A percentile compares a stretch with the other conserved stretches of the same genome.
Evolutionary conservation across 2,888 invertebrate species (phyloP).

Genomic region (Rhodophaea formosa): DNA sequence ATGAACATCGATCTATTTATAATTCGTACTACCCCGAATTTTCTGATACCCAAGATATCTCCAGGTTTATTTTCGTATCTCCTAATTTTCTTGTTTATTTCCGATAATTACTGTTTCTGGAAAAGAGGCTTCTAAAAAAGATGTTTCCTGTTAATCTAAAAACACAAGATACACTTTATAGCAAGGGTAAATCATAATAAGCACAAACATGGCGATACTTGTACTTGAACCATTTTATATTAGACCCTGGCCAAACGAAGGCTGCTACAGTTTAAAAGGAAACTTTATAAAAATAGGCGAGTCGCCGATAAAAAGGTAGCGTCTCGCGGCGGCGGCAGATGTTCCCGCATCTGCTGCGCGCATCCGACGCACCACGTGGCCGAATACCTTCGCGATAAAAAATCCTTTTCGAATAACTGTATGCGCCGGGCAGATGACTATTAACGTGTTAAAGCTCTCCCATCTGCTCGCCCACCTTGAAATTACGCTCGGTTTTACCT

Average conservation of each 20-base stretch:
- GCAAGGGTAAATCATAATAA: too few species aligned
- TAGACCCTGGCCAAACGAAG: neutral
- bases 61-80: too few species aligned
- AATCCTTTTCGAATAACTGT: conserved; percentile 50
- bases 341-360: conserved; percentile 67
- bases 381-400: conserved; percentile 51
- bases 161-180: too few species aligned
- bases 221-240: neutral
- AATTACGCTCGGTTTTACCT: neutral
- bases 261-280: neutral
- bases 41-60: too few species aligned
- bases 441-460: conserved; percentile 41
- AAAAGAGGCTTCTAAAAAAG: too few species aligned
- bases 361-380: conserved; percentile 53
- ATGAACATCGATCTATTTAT: too few species aligned
- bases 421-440: conserved; percentile 51
- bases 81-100: too few species aligned
- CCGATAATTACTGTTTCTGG: too few species aligned
- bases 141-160: too few species aligned
- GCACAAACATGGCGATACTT: too few species aligned
- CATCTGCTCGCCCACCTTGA: conserved; percentile 45
- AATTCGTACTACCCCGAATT: too few species aligned
- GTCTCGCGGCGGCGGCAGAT: conserved; percentile 56
- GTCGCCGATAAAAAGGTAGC: conserved; percentile 54
- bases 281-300: conserved; percentile 29